Percentiles rank a stretch among this genome's conserved stretches.
phyloP scores from a whole-genome alignment of 2,113 vertebrate species.

The Ochotona princeps region DNA sequence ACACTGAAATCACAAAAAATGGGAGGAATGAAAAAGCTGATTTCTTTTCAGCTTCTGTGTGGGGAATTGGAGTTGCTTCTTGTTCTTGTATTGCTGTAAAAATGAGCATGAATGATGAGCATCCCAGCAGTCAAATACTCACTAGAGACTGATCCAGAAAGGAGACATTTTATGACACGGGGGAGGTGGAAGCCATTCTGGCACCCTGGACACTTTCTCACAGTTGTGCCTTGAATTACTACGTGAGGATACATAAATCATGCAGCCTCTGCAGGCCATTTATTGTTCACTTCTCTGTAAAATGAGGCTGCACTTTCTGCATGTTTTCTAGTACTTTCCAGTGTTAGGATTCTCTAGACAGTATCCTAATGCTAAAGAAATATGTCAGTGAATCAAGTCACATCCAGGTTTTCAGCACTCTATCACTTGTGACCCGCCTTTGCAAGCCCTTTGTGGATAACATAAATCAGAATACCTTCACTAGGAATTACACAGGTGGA shows the following conservation, averaged over 20 bases:
- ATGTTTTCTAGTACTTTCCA: neutral
- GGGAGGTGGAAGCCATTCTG: too few species aligned
- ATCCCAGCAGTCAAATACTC: neutral
- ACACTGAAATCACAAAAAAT: neutral
- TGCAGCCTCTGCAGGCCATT: neutral
- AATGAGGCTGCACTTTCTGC: neutral
- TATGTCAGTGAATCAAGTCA: neutral
- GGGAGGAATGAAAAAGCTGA: neutral
- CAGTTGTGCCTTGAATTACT: neutral
- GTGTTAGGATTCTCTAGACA: neutral
- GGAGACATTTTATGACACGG: neutral
- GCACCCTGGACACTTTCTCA: neutral
- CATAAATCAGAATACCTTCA: constrained; percentile 17
- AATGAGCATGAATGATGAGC: neutral
- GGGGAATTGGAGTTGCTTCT: neutral
- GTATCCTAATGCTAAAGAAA: constrained; percentile 30
- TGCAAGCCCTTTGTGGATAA: neutral
- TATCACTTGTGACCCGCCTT: neutral
- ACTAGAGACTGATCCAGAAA: neutral
- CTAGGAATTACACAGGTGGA: neutral
- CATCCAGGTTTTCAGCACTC: neutral
- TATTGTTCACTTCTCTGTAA: neutral
- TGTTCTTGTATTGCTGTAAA: neutral
- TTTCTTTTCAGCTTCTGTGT: neutral
- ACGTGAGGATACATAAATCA: neutral